Evolutionary conservation across 2,797 vertebrate species (phyloP).

Genomic region (Lophotriccus pileatus): DNA sequence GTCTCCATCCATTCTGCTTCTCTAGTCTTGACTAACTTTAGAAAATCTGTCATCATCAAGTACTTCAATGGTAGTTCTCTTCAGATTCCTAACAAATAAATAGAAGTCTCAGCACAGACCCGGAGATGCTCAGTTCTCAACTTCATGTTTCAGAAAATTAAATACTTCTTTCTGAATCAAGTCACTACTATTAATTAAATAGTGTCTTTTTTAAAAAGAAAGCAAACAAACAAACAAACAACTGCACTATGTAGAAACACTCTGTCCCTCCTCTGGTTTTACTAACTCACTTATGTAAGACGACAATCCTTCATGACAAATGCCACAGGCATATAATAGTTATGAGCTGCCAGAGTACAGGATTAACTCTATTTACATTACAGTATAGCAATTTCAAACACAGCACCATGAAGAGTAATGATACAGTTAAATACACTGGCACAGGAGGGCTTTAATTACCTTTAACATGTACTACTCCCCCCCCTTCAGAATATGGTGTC

Average conservation of each 20-base stretch:
- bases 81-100: neutral
- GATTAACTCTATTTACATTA: neutral
- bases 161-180: neutral
- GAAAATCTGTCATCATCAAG: neutral
- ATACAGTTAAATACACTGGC: neutral
- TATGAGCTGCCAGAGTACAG: neutral
- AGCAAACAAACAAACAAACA: neutral
- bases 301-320: neutral
- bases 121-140: rapidly evolving
- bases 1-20: neutral
- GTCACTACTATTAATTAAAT: neutral
- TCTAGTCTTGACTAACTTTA: conserved; percentile 4
- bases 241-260: neutral
- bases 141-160: neutral
- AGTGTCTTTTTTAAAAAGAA: neutral
- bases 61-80: neutral
- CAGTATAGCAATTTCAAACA: neutral
- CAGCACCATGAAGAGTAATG: neutral
- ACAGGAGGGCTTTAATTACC: neutral
- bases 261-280: rapidly evolving
- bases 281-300: neutral
- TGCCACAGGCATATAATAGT: neutral
- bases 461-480: neutral
- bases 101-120: neutral
- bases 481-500: neutral